A percentile compares a stretch with the other conserved stretches of the same genome.
Conservation (phyloP, 2,797 vertebrate species). For the Crypturellus tataupa region DNA sequence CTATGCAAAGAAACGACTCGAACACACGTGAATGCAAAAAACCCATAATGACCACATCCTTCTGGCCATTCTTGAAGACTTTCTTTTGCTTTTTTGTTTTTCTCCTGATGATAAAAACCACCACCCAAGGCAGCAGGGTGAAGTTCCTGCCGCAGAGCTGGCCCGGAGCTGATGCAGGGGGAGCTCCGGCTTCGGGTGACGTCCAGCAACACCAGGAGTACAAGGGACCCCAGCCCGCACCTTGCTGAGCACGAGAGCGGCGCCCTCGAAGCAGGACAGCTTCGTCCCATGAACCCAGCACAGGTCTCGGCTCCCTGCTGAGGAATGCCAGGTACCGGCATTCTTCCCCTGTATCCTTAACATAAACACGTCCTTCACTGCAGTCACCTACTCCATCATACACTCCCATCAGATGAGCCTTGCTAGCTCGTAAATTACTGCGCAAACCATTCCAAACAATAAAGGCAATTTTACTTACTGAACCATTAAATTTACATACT, state of each 20-base stretch:
- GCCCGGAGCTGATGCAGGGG: accelerated
- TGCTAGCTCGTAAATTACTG: constrained; percentile 77
- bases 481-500: constrained; percentile 83
- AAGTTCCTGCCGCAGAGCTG: accelerated
- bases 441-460: constrained; percentile 81
- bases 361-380: constrained; percentile 59
- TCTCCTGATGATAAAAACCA: neutral
- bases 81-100: neutral
- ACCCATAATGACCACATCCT: neutral
- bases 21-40: neutral
- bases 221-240: neutral
- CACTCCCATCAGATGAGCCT: constrained; percentile 69
- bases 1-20: accelerated
- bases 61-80: accelerated
- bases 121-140: accelerated
- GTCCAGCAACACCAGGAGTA: accelerated
- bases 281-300: neutral
- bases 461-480: constrained; percentile 81
- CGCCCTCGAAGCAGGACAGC: neutral
- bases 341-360: constrained; percentile 34
- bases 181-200: neutral
- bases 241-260: accelerated
- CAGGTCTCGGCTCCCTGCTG: accelerated
- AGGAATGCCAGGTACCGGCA: neutral
- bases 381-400: constrained; percentile 69